These are phyloP conservation scores for Osmoderma eremita DNA, from an alignment of 2,888 invertebrate species.

Conservation along the genomic window DNA sequence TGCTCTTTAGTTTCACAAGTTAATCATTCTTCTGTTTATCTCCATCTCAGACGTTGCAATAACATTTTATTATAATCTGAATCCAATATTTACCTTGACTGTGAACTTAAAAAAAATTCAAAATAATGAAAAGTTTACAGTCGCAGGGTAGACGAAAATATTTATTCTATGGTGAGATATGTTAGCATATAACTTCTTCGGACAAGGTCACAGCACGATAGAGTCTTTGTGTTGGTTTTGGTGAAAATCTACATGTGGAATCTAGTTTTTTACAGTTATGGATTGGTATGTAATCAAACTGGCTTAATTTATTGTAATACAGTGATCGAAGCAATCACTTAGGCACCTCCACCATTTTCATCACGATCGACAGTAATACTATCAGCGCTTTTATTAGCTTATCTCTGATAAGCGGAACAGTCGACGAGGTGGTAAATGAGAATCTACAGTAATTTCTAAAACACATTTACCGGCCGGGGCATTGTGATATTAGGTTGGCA, in stretches of 20 bases:
- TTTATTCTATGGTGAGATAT: neutral
- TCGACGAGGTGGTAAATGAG: constrained; percentile 8
- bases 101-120: neutral
- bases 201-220: neutral
- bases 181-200: no score
- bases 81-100: neutral
- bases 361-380: constrained; percentile 2
- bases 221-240: neutral
- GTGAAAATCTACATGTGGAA: neutral
- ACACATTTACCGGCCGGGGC: neutral
- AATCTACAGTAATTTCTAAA: constrained; percentile 16
- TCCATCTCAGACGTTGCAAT: neutral
- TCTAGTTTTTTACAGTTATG: neutral
- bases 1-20: neutral
- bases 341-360: neutral
- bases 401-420: neutral
- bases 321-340: neutral
- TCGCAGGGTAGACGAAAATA: neutral
- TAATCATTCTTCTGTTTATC: neutral
- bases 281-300: neutral
- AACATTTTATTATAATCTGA: neutral
- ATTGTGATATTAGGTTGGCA: no score
- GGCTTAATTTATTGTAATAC: neutral
- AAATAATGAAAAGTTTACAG: neutral
- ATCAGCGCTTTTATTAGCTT: constrained; percentile 21